These are phyloP conservation scores for Leptocoma aspasia DNA, from an alignment of 2,113 vertebrate species.

Conservation along the genomic window DNA sequence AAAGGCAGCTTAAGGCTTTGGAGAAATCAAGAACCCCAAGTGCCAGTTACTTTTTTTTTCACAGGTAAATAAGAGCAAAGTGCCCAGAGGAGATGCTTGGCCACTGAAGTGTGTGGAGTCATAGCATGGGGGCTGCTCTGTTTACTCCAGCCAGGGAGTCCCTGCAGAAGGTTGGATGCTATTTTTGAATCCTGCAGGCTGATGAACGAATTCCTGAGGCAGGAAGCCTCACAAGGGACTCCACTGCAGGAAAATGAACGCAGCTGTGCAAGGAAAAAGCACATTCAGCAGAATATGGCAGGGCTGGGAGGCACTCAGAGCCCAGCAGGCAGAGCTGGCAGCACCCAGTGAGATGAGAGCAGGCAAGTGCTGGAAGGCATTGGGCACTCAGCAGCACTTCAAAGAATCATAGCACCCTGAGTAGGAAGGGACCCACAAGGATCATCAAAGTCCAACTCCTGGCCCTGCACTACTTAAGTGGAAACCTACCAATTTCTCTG, in stretches of 20 bases:
- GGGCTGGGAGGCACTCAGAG: background rate
- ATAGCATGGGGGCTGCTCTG: background rate
- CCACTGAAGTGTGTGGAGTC: background rate
- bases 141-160: background rate
- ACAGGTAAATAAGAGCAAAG: background rate
- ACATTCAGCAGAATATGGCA: background rate
- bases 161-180: background rate
- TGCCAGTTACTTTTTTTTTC: background rate
- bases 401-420: background rate
- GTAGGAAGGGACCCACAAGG: background rate
- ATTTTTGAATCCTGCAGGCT: background rate
- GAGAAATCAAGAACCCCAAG: background rate
- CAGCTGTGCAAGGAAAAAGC: background rate
- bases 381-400: background rate
- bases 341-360: background rate
- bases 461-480: background rate
- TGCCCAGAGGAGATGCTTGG: background rate
- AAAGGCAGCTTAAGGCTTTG: background rate
- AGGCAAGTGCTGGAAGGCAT: background rate
- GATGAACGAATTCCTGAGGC: background rate
- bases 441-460: background rate
- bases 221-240: background rate
- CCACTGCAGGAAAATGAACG: background rate
- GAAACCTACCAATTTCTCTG: background rate
- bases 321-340: background rate